A percentile compares a stretch with the other conserved stretches of the same genome.
These are phyloP conservation scores for Triplophysa yarkandensis DNA, from an alignment of 2,797 vertebrate species.

Conservation along the genomic window DNA sequence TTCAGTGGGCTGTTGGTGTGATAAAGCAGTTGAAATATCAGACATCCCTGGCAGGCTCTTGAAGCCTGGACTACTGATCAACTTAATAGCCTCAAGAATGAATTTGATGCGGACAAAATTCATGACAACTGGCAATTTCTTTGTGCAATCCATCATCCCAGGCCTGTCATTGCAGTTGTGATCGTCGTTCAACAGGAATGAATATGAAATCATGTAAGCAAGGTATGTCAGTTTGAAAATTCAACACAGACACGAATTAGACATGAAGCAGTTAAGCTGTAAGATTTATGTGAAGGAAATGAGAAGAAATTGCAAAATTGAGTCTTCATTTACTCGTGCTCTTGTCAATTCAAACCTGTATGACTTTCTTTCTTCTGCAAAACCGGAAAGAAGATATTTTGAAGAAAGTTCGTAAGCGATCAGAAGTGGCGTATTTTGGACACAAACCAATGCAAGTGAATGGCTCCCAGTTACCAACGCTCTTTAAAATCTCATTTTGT, in stretches of 20 bases:
- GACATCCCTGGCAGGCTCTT: neutral
- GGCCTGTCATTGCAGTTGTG: constrained; percentile 1
- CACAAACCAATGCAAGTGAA: too few relatives aligned
- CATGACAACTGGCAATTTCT: constrained; percentile 19
- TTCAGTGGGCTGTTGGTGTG: neutral
- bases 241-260: neutral
- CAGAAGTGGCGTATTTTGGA: too few relatives aligned
- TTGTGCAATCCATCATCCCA: constrained; percentile 27
- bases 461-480: too few relatives aligned
- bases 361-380: too few relatives aligned
- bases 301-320: neutral
- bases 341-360: too few relatives aligned
- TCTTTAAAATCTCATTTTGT: too few relatives aligned
- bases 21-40: constrained; percentile 6
- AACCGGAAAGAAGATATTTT: too few relatives aligned
- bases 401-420: too few relatives aligned
- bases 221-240: neutral
- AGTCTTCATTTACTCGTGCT: too few relatives aligned
- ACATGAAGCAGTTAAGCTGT: neutral
- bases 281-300: neutral
- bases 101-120: constrained; percentile 20
- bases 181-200: constrained; percentile 6
- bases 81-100: constrained; percentile 1
- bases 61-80: constrained; percentile 3
- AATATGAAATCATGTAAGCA: constrained; percentile 13